Evolutionary conservation across 1,140 invertebrate species (phyloP).

Genomic region (Neomicropteryx cornuta): DNA sequence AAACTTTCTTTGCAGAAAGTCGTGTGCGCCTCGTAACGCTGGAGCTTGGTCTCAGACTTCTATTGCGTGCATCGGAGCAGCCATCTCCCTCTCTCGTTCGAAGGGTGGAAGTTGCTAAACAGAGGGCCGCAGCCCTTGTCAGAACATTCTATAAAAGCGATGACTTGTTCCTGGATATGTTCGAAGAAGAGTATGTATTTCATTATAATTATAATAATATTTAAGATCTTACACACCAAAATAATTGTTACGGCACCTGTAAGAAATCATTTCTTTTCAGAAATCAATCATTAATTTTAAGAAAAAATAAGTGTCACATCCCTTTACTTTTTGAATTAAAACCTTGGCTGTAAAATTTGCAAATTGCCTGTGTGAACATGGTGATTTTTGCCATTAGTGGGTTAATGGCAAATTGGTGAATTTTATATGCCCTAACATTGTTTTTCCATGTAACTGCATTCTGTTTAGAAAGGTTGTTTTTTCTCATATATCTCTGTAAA

Average conservation of each 20-base stretch:
- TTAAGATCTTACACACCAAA: neutral
- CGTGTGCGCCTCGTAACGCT: conserved; percentile 87
- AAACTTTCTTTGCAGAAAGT: conserved; percentile 38
- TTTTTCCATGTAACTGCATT: too few species aligned
- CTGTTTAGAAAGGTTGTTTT: neutral
- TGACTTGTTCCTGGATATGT: conserved; percentile 98
- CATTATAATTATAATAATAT: conserved; percentile 2
- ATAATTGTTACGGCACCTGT: neutral
- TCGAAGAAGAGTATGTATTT: conserved; percentile 84
- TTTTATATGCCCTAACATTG: too few species aligned
- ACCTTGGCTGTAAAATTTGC: too few species aligned
- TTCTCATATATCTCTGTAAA: too few species aligned
- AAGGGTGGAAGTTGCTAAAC: conserved; percentile 66
- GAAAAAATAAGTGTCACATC: too few species aligned
- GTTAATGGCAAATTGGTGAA: too few species aligned
- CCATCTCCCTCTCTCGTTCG: conserved; percentile 40
- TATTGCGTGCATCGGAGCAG: conserved; percentile 38
- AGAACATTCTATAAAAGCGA: conserved; percentile 95
- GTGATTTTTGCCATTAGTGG: too few species aligned
- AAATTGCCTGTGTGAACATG: too few species aligned
- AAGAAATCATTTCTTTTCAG: neutral
- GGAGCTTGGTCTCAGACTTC: conserved; percentile 73
- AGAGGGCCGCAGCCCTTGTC: conserved; percentile 76
- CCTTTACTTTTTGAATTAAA: too few species aligned
- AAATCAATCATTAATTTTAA: neutral